phyloP scores from a whole-genome alignment of 35 echinoderm and acorn worm genomes.

The Anneissia japonica region DNA sequence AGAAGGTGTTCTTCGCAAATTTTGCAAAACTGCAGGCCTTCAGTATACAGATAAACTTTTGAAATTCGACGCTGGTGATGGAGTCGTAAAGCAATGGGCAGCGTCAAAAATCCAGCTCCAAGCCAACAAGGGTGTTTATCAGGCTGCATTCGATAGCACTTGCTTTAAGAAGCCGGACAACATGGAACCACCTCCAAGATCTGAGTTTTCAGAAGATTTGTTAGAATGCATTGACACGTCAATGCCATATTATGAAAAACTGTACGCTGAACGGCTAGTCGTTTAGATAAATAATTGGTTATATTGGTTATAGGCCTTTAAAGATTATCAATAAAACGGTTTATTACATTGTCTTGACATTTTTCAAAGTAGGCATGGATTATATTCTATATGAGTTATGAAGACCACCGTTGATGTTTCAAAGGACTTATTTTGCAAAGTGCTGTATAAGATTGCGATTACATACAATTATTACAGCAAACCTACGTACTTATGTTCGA shows the following conservation, averaged over 20 bases:
- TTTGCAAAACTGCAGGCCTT: slow-evolving; percentile 11
- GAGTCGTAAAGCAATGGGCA: slow-evolving; percentile 3
- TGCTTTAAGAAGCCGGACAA: not conserved
- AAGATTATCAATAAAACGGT: too few species aligned
- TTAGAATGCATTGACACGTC: not conserved
- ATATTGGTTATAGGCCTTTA: too few species aligned
- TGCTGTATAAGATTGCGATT: too few species aligned
- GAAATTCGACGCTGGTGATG: slow-evolving; percentile 24
- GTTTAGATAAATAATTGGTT: too few species aligned
- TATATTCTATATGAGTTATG: too few species aligned
- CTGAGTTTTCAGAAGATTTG: not conserved
- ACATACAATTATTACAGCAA: too few species aligned
- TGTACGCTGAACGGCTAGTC: not conserved
- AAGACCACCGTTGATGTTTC: too few species aligned
- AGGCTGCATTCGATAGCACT: not conserved
- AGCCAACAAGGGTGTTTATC: not conserved
- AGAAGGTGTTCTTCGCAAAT: not conserved
- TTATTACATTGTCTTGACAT: too few species aligned
- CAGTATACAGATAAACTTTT: slow-evolving; percentile 25
- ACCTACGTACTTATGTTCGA: too few species aligned
- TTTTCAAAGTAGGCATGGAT: too few species aligned
- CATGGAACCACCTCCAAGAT: not conserved
- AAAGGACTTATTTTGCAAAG: too few species aligned
- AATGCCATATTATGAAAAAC: slow-evolving; percentile 16
- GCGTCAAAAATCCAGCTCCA: not conserved